Base-by-base conservation (phyloP, 2,888 invertebrate genomes). In the Megastigmus dorsalis region DNA sequence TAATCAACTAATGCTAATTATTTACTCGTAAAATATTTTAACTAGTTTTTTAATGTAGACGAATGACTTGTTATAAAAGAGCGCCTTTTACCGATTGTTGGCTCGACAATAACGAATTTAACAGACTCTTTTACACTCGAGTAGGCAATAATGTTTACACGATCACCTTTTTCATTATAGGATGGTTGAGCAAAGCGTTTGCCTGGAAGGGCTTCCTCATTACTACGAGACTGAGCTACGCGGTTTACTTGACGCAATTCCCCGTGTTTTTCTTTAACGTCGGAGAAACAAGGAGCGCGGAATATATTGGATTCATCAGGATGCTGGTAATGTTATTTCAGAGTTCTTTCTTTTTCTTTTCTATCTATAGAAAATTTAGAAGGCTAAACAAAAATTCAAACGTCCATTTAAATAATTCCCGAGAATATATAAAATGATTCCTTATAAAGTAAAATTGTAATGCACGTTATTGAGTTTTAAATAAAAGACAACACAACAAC, bases 201-300 rank as follows among this genome's bases (percentile, higher is more conserved):
- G 90, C 91, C 7, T 91, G 91, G 90, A 90, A 88, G 79, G 90
- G 91, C 54, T 93, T 93, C 82, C 88, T 91, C 78, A 88, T 93
- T 7, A 91, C 91, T 80, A 93, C 93, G 9, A 91, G 92, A 82
- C 88, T 93, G n/a, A 93, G 93, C 38, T 93, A 93, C 82, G 91
- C 92, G 36, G 89, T 93, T 63, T 93, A 93, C 82, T 86, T 93
- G 74, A 92, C 92, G 28, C 93, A 93, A 83, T 93, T 93, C 81
- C 93, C 93, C 3, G 90, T 93, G 68, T 93, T 92, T 83, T 93
- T 93, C 85, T 93, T 89, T 81, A 93, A 93, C 80, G 92, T 93
- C 36, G 93, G 93, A 2, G 89, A 89, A 65, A 90, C 90, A 43
- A 89, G 92, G 81, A 89, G 89, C 79, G 86, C 91, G 0, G 90